Conservation (phyloP, 92 coral and sea anemone species). For the Bergia sp. region DNA sequence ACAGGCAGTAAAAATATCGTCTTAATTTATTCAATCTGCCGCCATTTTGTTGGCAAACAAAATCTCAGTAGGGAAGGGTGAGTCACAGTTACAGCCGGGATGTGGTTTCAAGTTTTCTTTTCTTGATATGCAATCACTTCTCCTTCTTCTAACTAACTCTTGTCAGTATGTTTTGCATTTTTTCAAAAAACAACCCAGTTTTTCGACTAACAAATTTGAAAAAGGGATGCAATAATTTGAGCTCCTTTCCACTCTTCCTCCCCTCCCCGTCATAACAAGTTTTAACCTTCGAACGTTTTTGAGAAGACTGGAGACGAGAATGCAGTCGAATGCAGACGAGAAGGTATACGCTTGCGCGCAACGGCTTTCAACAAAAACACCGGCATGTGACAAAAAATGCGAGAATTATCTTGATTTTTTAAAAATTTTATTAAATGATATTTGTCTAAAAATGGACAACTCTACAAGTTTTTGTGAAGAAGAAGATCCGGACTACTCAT, state of each 20-base stretch:
- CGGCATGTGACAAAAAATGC: not conserved
- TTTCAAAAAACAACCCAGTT: not conserved
- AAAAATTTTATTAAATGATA: not conserved
- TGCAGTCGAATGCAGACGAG: not conserved
- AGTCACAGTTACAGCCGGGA: not conserved
- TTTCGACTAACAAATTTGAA: not conserved
- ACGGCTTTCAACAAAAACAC: not conserved
- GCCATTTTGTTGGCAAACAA: conserved; percentile 44
- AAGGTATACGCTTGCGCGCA: not conserved
- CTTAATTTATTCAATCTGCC: conserved; percentile 14
- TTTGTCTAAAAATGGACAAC: conserved; percentile 20
- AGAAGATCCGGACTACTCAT: conserved; percentile 86
- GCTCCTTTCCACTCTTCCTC: not conserved
- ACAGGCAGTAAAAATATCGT: not conserved
- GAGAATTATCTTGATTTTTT: not conserved
- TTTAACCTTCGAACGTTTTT: not conserved
- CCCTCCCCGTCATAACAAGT: not conserved
- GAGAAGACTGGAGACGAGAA: not conserved
- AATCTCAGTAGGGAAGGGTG: conserved; percentile 24
- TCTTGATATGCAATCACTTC: not conserved
- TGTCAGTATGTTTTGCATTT: too few relatives aligned
- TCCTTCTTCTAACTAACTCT: too few relatives aligned
- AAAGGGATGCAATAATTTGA: not conserved
- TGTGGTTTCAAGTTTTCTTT: not conserved
- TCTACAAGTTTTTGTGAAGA: conserved; percentile 44